These are phyloP conservation scores for Thelaira solivaga DNA, from an alignment of 2,888 invertebrate genomes.

Conservation along the genomic window DNA sequence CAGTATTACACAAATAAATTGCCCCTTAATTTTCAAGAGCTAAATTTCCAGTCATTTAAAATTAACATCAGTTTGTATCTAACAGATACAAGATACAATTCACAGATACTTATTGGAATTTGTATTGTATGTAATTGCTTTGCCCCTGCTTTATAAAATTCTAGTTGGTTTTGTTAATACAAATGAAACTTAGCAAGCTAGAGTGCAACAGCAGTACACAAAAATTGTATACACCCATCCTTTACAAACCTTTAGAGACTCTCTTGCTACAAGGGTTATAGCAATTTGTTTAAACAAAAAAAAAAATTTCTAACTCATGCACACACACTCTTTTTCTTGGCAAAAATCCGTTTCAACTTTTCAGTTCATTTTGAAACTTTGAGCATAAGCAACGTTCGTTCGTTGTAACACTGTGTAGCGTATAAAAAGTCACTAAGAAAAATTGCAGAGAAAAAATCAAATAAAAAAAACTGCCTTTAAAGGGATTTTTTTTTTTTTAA, in stretches of 20 bases:
- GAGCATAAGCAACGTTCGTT: conserved; percentile 68
- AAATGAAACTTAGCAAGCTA: neutral
- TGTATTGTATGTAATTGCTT: too few relatives aligned
- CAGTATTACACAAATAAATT: too few relatives aligned
- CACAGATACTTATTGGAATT: conserved; percentile 59
- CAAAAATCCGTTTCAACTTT: conserved; percentile 68
- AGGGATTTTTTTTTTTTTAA: conserved; percentile 22
- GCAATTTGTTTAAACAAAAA: neutral
- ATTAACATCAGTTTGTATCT: conserved; percentile 23
- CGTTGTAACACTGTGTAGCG: conserved; percentile 19
- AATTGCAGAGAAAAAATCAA: neutral
- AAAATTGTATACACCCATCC: conserved; percentile 3
- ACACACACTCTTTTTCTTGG: conserved; percentile 61
- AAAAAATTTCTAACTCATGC: conserved; percentile 30
- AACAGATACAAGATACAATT: neutral
- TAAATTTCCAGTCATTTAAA: conserved; percentile 1
- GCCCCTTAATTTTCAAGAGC: neutral
- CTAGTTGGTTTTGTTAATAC: conserved; percentile 27
- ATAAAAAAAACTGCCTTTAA: conserved; percentile 31
- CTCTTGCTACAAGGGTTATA: too few relatives aligned
- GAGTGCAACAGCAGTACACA: neutral
- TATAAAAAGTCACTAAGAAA: conserved; percentile 10
- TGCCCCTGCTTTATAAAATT: conserved; percentile 22
- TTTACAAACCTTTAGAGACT: conserved; percentile 6
- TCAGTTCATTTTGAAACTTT: conserved; percentile 74